phyloP scores from a whole-genome alignment of 2,888 invertebrate species.

The Amphipyra berbera region DNA sequence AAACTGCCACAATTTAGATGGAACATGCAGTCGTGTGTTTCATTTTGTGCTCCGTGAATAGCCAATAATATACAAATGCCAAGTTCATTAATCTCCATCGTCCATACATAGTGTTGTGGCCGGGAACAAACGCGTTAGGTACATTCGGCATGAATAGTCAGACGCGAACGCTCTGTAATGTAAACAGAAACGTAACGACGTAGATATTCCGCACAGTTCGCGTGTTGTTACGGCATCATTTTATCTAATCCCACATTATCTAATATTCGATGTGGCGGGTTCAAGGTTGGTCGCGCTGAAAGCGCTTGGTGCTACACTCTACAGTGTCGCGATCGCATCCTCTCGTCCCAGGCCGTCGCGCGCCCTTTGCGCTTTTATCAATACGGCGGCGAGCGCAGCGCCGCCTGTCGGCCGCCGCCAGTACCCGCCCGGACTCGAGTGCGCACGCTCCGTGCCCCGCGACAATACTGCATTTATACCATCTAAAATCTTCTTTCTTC shows the following conservation, averaged over 20 bases:
- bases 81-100: conserved; percentile 56
- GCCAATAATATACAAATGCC: conserved; percentile 55
- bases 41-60: conserved; percentile 49
- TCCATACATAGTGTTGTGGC: conserved; percentile 33
- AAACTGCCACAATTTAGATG: conserved; percentile 22
- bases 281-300: conserved; percentile 84
- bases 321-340: conserved; percentile 62
- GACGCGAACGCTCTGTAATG: conserved; percentile 57
- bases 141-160: conserved; percentile 43
- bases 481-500: conserved; percentile 70
- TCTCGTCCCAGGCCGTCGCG: conserved; percentile 63
- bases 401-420: conserved; percentile 80
- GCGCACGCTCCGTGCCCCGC: conserved; percentile 85
- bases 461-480: conserved; percentile 79
- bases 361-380: conserved; percentile 87
- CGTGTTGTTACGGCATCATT: conserved; percentile 67
- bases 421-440: conserved; percentile 76
- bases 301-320: conserved; percentile 61
- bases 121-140: conserved; percentile 36
- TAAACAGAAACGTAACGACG: conserved; percentile 54
- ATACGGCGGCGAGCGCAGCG: conserved; percentile 77
- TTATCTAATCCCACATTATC: conserved; percentile 77
- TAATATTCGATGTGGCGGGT: conserved; percentile 82
- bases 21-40: conserved; percentile 27
- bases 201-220: conserved; percentile 51